Evolutionary conservation across 2,888 invertebrate species (phyloP), one percentile per base, ranked within the genome.

Genomic region (Cynaeus angustus): DNA sequence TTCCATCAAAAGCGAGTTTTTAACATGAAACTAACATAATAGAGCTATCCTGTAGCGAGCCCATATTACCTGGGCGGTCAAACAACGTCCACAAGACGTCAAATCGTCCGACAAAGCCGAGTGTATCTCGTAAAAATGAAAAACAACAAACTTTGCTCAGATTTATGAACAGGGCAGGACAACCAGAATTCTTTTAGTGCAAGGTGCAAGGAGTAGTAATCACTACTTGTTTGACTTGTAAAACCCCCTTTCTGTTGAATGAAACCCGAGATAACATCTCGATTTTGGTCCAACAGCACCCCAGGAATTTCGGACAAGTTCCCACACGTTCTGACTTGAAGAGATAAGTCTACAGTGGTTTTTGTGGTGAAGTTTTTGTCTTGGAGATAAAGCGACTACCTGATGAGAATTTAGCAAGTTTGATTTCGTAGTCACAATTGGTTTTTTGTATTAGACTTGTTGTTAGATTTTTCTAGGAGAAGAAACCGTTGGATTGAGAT

Each of bases 61-160:
- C 21, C 16, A 9, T 38, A 37, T 59, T 59, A 59, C 59, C 59
- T 59, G 59, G 59, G 43, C 59, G 59, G 59, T 59, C 59, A 59
- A 45, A 59, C 45, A 45, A 59, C 45, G 13, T 59, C 45, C 28
- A 45, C 59, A 45, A 59, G 45, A 59, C 30, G 26, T 14, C 16
- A 30, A 46, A 45, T 26, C 16, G 45, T 13, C 59, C 59, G 59
- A 59, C 59, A 59, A 59, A 59, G 30, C 45, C n/a, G 45, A 7
- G 16, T 33, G 30, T 28, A 59, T 43, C 46, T 59, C 33, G 45
- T 59, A 46, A 46, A 13, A 46, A 46, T 46, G 16, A 46, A 46
- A 46, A 46, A 46, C 13, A 46, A 46, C 46, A 16, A 6, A 13
- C 7, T 12, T 9, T 3, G 46, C 7, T 16, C 16, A 46, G 14